Evolutionary conservation across 2,888 invertebrate species (phyloP), one percentile per base, ranked within the genome.

Genomic region (Listrodromus nycthemerus): DNA sequence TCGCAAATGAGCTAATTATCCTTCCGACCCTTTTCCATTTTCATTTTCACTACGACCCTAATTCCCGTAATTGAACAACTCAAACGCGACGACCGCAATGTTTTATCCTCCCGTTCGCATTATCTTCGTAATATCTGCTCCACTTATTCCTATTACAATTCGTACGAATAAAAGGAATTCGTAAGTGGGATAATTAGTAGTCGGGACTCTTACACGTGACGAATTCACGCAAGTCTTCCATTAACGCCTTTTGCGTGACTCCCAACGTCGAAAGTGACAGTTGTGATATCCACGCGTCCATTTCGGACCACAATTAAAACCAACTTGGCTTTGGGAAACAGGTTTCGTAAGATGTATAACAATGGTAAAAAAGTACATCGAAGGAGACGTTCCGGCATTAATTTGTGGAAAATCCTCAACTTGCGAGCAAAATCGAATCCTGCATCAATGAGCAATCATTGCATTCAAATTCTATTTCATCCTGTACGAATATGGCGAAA

Each of bases 221-320:
- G 21, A 41, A 69, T 81, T 76, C 76, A 76, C 70, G 80, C 80
- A 75, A 81, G 69, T 75, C 61, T 13, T 69, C 74, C 80, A 80
- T 80, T 80, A 80, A 27, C 30, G 1, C 27, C 50, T 80, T 70
- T 70, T 65, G 66, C 76, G 70, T 81, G 70, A 81, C 70, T 27
- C 67, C 67, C 21, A 27, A 33, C n/a, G 50, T 55, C 19, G 13
- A n/a, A 33, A 65, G 45, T 30, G 30, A 48, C 19, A 19, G 48
- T 21, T 21, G 41, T 30, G 52, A 48, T 19, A 65, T 37, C 65
- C 37, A 69, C 66, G 69, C 58, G 48, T 61, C 50, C 50, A 67
- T 21, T 66, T 21, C 19, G 27, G 33, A 21, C 3, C 50, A 52
- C 33, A 52, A 48, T 48, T 13, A 24, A 30, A 2, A 50, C 50